Evolutionary conservation across 2,888 invertebrate genomes (phyloP).

Genomic region (Bursaphelenchus okinawaensis): DNA sequence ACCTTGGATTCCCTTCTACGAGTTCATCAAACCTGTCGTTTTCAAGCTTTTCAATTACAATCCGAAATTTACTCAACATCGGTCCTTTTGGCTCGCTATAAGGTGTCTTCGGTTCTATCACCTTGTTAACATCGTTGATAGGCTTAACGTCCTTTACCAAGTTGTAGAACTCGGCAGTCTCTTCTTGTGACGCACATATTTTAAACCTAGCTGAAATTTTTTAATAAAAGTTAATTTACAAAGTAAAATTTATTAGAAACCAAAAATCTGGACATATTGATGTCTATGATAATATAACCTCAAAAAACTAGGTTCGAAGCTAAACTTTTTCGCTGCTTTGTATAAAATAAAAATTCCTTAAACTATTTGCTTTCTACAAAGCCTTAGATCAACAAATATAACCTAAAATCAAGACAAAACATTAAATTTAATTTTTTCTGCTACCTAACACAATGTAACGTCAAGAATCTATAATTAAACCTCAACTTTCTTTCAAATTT

Average conservation of each 20-base stretch:
- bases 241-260: not conserved
- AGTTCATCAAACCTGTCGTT: slow-evolving; percentile 19
- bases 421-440: too few relatives aligned
- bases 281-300: too few relatives aligned
- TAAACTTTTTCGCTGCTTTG: too few relatives aligned
- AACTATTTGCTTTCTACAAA: too few relatives aligned
- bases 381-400: too few relatives aligned
- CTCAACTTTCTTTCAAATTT: too few relatives aligned
- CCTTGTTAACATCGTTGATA: not conserved
- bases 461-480: too few relatives aligned
- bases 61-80: not conserved
- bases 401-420: not conserved
- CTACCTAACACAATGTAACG: too few relatives aligned
- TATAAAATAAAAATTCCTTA: too few relatives aligned
- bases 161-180: slow-evolving; percentile 17
- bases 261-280: too few relatives aligned
- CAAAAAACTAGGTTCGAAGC: too few relatives aligned
- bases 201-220: slow-evolving; percentile 25
- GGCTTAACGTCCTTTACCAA: slow-evolving; percentile 4
- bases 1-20: slow-evolving; percentile 30
- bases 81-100: not conserved
- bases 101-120: not conserved
- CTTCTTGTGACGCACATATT: slow-evolving; percentile 11
- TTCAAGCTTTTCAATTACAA: slow-evolving; percentile 25
- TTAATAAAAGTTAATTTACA: slow-evolving; percentile 5